A percentile compares a stretch with the other conserved stretches of the same genome.
Conservation (phyloP, 2,888 invertebrate genomes). For the Drosophila helvetica region DNA sequence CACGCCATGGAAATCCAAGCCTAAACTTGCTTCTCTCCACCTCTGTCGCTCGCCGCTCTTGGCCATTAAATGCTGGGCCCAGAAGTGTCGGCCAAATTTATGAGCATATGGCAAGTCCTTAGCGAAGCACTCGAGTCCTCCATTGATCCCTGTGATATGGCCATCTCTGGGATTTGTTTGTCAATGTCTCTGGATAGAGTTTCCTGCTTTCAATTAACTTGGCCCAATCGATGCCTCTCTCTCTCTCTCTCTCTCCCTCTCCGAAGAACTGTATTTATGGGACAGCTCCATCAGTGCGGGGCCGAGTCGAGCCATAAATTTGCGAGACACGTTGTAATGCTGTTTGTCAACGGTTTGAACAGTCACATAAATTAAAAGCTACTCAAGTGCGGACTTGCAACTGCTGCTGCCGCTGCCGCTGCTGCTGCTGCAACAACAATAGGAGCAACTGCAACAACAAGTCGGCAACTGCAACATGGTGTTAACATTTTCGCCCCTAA, state of each 20-base stretch:
- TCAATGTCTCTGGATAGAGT: conserved; percentile 5
- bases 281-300: conserved; percentile 67
- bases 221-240: conserved; percentile 3
- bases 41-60: not conserved
- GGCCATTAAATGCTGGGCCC: conserved; percentile 4
- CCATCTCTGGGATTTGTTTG: conserved; percentile 9
- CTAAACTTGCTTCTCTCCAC: conserved; percentile 26
- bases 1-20: conserved; percentile 55
- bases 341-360: conserved; percentile 79
- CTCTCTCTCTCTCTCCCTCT: not conserved
- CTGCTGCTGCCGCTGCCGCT: conserved; percentile 15
- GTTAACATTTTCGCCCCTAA: conserved; percentile 73
- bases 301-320: conserved; percentile 74
- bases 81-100: conserved; percentile 57
- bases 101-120: conserved; percentile 35
- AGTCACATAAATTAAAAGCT: conserved; percentile 75
- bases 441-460: conserved; percentile 39
- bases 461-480: conserved; percentile 62
- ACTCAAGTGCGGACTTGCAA: conserved; percentile 70
- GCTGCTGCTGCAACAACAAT: conserved; percentile 38
- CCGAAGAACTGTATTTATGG: conserved; percentile 64
- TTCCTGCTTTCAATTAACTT: conserved; percentile 46
- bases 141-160: not conserved
- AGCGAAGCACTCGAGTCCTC: not conserved
- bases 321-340: conserved; percentile 77